phyloP scores from a whole-genome alignment of 2,888 invertebrate genomes.

The Arenicola marina region DNA sequence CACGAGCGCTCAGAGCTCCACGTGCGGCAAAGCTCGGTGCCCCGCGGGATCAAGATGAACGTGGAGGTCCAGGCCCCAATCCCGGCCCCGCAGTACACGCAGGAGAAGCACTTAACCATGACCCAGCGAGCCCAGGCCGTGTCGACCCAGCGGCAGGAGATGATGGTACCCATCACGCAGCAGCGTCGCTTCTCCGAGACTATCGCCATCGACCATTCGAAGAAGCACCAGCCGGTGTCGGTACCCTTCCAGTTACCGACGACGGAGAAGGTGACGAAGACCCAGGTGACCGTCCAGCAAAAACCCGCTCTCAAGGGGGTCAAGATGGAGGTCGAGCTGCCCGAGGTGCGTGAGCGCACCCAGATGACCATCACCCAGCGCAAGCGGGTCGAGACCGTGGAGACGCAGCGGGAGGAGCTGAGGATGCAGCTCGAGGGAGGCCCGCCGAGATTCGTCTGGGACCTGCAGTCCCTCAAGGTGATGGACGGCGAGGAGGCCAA shows the following conservation, averaged over 20 bases:
- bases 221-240: conserved; percentile 40
- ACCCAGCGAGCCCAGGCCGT: conserved; percentile 28
- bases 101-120: conserved; percentile 20
- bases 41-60: conserved; percentile 32
- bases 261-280: conserved; percentile 9
- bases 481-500: conserved; percentile 57
- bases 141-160: conserved; percentile 29
- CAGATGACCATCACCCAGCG: conserved; percentile 12
- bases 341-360: conserved; percentile 14
- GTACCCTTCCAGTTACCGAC: conserved; percentile 40
- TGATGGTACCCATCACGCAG: conserved; percentile 21
- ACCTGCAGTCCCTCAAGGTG: conserved; percentile 38
- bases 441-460: conserved; percentile 31
- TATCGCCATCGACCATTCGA: conserved; percentile 26
- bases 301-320: conserved; percentile 19
- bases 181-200: conserved; percentile 34
- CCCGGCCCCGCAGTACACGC: conserved; percentile 18
- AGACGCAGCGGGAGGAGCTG: conserved; percentile 34
- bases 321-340: conserved; percentile 29
- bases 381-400: conserved; percentile 27
- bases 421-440: conserved; percentile 28
- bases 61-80: conserved; percentile 31
- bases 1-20: conserved; percentile 23
- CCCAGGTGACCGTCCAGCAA: conserved; percentile 22
- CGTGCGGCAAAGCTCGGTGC: conserved; percentile 23